Evolutionary conservation across 2,797 vertebrate species (phyloP).

Genomic region (Cercopithecus petaurista): DNA sequence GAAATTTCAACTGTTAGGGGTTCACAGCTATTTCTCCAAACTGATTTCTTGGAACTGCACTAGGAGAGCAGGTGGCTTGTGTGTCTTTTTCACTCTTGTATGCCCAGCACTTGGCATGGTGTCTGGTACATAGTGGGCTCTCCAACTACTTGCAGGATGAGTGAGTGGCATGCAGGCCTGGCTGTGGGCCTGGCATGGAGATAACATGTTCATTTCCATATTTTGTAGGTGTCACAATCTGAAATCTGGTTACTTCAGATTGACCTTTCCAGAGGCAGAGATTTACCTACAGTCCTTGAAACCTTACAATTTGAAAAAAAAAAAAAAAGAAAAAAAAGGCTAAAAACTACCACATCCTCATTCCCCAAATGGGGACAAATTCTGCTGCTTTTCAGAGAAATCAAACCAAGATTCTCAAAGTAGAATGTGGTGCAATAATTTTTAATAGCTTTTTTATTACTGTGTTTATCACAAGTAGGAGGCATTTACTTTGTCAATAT

Average conservation of each 20-base stretch:
- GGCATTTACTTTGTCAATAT: not conserved
- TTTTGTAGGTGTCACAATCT: not conserved
- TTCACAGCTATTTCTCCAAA: not conserved
- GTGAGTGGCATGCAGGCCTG: not conserved
- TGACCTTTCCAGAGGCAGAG: not conserved
- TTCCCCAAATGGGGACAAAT: not conserved
- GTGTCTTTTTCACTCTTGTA: fast-evolving
- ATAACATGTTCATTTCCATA: not conserved
- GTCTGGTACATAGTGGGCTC: not conserved
- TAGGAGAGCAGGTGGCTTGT: not conserved
- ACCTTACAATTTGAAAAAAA: not conserved
- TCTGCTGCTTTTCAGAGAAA: not conserved
- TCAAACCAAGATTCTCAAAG: not conserved
- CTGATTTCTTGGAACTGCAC: not conserved
- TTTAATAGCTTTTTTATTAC: not conserved
- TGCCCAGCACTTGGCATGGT: not conserved
- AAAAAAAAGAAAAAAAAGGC: not conserved
- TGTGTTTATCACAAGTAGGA: not conserved
- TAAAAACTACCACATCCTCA: not conserved
- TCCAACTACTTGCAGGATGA: not conserved
- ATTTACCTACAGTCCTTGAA: not conserved
- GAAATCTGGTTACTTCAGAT: not conserved
- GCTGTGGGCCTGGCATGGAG: not conserved
- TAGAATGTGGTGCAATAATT: not conserved
- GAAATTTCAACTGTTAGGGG: not conserved